Evolutionary conservation across 2,113 vertebrate genomes (phyloP).

Genomic region (Caretta caretta): DNA sequence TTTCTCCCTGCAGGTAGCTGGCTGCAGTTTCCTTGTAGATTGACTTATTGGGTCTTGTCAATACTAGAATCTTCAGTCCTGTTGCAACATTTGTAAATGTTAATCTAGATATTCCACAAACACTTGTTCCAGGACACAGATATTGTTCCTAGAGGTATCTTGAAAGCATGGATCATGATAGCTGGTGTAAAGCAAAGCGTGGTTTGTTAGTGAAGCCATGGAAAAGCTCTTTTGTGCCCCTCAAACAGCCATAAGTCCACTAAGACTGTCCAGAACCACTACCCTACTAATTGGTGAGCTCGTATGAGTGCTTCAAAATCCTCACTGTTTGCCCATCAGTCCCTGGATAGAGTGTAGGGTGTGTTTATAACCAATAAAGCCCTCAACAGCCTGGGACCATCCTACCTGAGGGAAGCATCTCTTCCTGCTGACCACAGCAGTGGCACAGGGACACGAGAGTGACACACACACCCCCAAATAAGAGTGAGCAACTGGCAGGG

Average conservation of each 20-base stretch:
- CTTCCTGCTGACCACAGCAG: no score
- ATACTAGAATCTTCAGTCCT: neutral
- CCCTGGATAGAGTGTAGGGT: neutral
- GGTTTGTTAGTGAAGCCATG: neutral
- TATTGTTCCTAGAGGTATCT: conserved; percentile 1
- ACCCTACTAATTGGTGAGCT: neutral
- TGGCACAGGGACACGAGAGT: neutral
- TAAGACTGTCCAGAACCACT: neutral
- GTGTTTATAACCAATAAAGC: neutral
- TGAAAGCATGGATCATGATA: neutral
- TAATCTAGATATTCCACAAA: neutral
- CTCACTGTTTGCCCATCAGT: rapidly evolving
- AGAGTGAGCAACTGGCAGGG: neutral
- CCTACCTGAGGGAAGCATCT: neutral
- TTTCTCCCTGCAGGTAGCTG: neutral
- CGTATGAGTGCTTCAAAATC: neutral
- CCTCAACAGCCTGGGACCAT: neutral
- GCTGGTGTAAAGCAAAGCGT: neutral
- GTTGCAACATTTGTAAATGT: neutral
- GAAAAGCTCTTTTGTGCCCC: neutral
- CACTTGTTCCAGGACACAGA: rapidly evolving
- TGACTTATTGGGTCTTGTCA: neutral
- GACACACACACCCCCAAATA: no score
- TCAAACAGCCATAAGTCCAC: neutral
- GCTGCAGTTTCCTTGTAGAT: neutral